Base-by-base conservation (phyloP, 2,888 invertebrate species). In the Diaprepes abbreviatus region DNA sequence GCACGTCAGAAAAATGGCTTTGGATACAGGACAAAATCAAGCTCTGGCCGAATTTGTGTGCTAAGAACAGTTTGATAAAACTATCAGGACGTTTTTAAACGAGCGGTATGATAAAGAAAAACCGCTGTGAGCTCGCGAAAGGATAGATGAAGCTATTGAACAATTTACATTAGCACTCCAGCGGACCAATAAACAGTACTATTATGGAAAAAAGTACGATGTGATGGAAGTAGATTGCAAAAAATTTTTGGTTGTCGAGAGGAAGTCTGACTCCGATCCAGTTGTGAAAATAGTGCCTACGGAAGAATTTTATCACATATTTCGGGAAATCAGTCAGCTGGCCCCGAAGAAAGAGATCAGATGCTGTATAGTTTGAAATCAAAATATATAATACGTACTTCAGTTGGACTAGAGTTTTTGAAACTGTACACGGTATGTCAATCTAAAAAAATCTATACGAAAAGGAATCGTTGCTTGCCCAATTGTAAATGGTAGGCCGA, bases 341-440 rank as follows among this genome's bases (percentile, higher is more conserved):
- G 40, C 40, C 14, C 7, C 14, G 40, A 14, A 40, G 2, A 14
- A 6, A 40, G 14, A 16, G 40, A 40, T 40, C 7, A 40, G 12
- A 40, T 40, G 16, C 40, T 40, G 40, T 40, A 40, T 40, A 40
- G 40, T 7, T 16, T 40, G 40, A 40, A 40, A 40, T 40, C 40
- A 6, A 40, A 16, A 40, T 40, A 40, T 2, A 5, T 40, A 40
- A 40, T 40, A n/a, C 40, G 2, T 7, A 40, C 40, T 40, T 40
- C 40, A 16, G 14, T 40, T 40, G 16, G 7, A 40, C 40, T 40
- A 2, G 40, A 40, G 40, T 40, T 40, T 40, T 40, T 12, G 5
- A 24, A 24, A 5, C 24, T 24, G 24, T 24, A 5, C 24, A 40
- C 40, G 40, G 40, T 40, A 40, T 14, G 40, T 40, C 40, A 40